phyloP scores from a whole-genome alignment of 1,140 invertebrate species.

The Matsumurasca onukii region DNA sequence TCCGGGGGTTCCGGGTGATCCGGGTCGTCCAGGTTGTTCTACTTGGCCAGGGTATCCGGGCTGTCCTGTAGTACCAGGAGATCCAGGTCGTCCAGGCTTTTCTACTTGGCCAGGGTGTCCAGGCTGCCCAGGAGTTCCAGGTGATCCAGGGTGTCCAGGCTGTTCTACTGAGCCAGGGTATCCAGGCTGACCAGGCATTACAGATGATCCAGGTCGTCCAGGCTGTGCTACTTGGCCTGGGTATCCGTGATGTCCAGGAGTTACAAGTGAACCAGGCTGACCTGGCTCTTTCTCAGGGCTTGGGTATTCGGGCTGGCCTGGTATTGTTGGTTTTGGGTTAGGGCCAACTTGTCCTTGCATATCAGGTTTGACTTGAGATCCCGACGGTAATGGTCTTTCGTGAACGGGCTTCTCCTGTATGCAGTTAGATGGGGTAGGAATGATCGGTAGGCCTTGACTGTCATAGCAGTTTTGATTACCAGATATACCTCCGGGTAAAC shows the following conservation, averaged over 20 bases:
- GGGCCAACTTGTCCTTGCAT: no score
- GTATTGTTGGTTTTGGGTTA: no score
- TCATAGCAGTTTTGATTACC: no score
- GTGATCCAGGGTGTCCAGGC: conserved; percentile 35
- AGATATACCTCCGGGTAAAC: no score
- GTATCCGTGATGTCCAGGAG: conserved; percentile 32
- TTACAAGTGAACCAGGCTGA: conserved; percentile 36
- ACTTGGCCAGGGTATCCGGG: conserved; percentile 41
- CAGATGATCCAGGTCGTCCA: conserved; percentile 43
- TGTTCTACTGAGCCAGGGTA: conserved; percentile 29
- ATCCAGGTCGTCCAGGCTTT: conserved; percentile 37
- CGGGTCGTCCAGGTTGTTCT: conserved; percentile 40
- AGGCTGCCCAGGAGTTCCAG: conserved; percentile 36
- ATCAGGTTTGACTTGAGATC: no score
- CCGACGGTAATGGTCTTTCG: no score
- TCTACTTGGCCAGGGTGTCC: conserved; percentile 39
- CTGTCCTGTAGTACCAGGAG: conserved; percentile 25
- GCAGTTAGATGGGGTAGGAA: no score
- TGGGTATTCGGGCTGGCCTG: conserved; percentile 39
- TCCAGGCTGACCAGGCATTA: conserved; percentile 36
- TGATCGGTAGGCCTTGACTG: no score
- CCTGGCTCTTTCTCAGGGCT: conserved; percentile 36
- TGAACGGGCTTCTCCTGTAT: no score
- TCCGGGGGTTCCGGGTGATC: conserved; percentile 43
- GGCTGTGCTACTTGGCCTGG: conserved; percentile 41